Base-by-base conservation (phyloP, 1,140 invertebrate genomes). In the Spodoptera frugiperda region DNA sequence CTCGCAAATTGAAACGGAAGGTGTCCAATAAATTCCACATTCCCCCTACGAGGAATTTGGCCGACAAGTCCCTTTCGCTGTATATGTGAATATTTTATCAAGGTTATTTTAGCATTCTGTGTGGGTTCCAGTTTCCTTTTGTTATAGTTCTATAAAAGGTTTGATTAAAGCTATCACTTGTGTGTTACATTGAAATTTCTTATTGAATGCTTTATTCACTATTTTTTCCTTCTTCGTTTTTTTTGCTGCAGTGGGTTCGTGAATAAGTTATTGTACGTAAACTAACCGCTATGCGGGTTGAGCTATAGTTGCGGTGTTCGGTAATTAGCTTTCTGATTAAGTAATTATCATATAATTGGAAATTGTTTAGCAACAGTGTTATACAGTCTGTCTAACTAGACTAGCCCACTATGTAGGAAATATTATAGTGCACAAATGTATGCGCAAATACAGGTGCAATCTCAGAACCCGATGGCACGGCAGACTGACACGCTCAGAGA, bases 1-100 rank as follows among this genome's bases (percentile, higher is more conserved):
- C 33, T 73, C 78, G 78, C 88, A 89, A 88, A 89, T 89, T 89
- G 88, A 89, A 89, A 88, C 85, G 84, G 86, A 89, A 89, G 86
- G 86, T 87, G 88, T 87, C 82, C 83, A 85, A 88, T 88, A 88
- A 88, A 89, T 88, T 89, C 82, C 72, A 77, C 80, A 83, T 81
- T 76, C 76, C 79, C 79, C 78, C 83, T 82, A 81, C 67, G 59
- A 77, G 83, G 86, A 80, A 85, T 87, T 79, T 79, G 77, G 82
- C 63, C 51, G 76, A 63, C 77, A 77, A 85, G 78, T 82, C 79
- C 76, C 80, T 46, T 75, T 70, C n/a, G 72, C 67, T 76, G 74
- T 78, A 71, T 81, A 72, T 77, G 78, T 89, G 84, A 87, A 89
- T 89, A 81, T 87, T 87, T 89, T 84, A 88, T 82, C 15, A 71